These are phyloP conservation scores for Lymantria monacha DNA, from an alignment of 2,888 invertebrate species.

Conservation along the genomic window DNA sequence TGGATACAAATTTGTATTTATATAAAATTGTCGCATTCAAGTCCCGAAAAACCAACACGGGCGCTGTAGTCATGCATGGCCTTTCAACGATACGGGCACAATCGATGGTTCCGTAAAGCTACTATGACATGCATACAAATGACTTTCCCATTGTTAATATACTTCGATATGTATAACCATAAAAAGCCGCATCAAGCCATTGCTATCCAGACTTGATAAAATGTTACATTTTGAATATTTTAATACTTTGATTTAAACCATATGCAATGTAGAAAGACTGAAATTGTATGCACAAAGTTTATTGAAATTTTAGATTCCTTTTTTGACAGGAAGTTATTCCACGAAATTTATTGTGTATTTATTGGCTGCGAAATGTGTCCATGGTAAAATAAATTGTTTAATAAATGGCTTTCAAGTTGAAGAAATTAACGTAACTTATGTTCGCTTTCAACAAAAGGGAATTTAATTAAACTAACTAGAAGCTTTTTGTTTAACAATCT, in stretches of 20 bases:
- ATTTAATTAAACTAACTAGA: slow-evolving; percentile 34
- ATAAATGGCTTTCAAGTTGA: not conserved
- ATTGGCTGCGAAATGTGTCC: not conserved
- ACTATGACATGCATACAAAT: slow-evolving; percentile 64
- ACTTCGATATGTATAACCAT: slow-evolving; percentile 14
- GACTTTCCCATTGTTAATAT: slow-evolving; percentile 46
- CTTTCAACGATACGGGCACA: slow-evolving; percentile 63
- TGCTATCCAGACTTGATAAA: not conserved
- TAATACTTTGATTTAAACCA: not conserved
- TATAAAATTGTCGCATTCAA: too few relatives aligned
- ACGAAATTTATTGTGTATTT: not conserved
- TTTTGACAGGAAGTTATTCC: too few relatives aligned
- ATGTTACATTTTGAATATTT: not conserved
- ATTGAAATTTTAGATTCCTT: not conserved
- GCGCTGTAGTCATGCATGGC: slow-evolving; percentile 38
- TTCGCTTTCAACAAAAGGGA: slow-evolving; percentile 19
- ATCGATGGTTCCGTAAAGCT: slow-evolving; percentile 52
- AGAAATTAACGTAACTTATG: slow-evolving; percentile 9
- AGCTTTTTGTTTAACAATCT: slow-evolving; percentile 17
- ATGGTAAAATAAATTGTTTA: not conserved
- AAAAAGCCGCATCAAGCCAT: slow-evolving; percentile 1
- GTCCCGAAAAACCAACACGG: too few relatives aligned
- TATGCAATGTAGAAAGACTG: not conserved
- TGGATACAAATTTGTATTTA: too few relatives aligned
- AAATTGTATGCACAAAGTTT: not conserved